phyloP scores from a whole-genome alignment of 2,888 invertebrate genomes.

The Ernsta delagoae region DNA sequence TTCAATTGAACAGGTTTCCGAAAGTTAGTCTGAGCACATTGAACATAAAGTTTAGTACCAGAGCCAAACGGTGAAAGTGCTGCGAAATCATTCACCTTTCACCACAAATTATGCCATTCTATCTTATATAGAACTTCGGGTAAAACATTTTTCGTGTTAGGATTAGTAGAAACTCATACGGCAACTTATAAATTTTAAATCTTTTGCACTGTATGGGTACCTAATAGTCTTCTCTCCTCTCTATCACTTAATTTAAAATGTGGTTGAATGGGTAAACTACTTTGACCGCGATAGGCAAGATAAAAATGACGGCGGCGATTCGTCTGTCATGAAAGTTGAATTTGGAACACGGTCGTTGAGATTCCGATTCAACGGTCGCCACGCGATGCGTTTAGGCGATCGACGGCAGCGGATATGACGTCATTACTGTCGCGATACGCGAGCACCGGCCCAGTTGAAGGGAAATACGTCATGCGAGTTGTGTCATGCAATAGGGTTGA shows the following conservation, averaged over 20 bases:
- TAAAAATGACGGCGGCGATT: background rate
- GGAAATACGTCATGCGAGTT: conserved; percentile 45
- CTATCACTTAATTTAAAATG: too few relatives aligned
- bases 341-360: conserved; percentile 20
- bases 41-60: background rate
- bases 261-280: background rate
- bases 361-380: conserved; percentile 30
- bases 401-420: conserved; percentile 57
- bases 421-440: conserved; percentile 54
- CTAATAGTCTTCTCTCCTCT: too few relatives aligned
- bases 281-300: background rate
- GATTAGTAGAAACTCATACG: too few relatives aligned
- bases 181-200: too few relatives aligned
- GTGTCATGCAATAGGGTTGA: conserved; percentile 23
- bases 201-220: too few relatives aligned
- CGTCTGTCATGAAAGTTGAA: conserved; percentile 13
- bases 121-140: background rate
- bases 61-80: background rate
- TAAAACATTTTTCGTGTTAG: background rate
- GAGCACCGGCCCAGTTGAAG: conserved; percentile 21
- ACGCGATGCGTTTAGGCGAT: conserved; percentile 42
- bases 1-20: too few relatives aligned
- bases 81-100: background rate
- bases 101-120: background rate
- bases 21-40: too few relatives aligned